These are phyloP conservation scores for Apogon talboti DNA, from an alignment of 2,797 vertebrate species.

Conservation along the genomic window DNA sequence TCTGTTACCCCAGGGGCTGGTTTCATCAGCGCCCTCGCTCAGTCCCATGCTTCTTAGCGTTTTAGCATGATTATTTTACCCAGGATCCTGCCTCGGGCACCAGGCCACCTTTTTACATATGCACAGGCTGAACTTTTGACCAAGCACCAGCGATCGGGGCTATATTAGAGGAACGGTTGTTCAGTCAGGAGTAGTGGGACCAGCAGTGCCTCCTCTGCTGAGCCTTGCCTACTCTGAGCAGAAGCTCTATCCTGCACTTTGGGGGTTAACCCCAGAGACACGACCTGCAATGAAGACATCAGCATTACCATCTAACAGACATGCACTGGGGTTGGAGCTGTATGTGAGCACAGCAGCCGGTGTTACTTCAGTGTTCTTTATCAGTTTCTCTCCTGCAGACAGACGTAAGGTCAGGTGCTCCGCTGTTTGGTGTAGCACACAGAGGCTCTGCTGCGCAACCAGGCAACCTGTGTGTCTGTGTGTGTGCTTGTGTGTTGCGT, in stretches of 20 bases:
- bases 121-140: slow-evolving; percentile 99
- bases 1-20: slow-evolving; percentile 60
- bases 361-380: slow-evolving; percentile 47
- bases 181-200: slow-evolving; percentile 83
- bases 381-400: slow-evolving; percentile 75
- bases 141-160: slow-evolving; percentile 90
- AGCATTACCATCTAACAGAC: slow-evolving; percentile 73
- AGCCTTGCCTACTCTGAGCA: slow-evolving; percentile 76
- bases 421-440: slow-evolving; percentile 76
- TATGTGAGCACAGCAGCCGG: slow-evolving; percentile 26
- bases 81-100: slow-evolving; percentile 95
- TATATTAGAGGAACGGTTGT: slow-evolving; percentile 89
- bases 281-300: slow-evolving; percentile 45
- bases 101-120: slow-evolving; percentile 99
- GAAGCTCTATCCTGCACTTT: slow-evolving; percentile 50
- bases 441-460: slow-evolving; percentile 78
- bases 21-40: slow-evolving; percentile 67
- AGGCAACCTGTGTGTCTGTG: slow-evolving; percentile 29
- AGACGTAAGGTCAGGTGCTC: slow-evolving; percentile 92
- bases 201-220: slow-evolving; percentile 88
- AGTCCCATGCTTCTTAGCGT: slow-evolving; percentile 78
- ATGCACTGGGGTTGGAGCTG: slow-evolving; percentile 14
- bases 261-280: slow-evolving; percentile 64
- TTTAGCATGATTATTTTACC: slow-evolving; percentile 93
- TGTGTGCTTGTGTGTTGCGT: slow-evolving; percentile 32